Base-by-base conservation (phyloP, 2,888 invertebrate genomes). In the Microdon myrmicae region DNA sequence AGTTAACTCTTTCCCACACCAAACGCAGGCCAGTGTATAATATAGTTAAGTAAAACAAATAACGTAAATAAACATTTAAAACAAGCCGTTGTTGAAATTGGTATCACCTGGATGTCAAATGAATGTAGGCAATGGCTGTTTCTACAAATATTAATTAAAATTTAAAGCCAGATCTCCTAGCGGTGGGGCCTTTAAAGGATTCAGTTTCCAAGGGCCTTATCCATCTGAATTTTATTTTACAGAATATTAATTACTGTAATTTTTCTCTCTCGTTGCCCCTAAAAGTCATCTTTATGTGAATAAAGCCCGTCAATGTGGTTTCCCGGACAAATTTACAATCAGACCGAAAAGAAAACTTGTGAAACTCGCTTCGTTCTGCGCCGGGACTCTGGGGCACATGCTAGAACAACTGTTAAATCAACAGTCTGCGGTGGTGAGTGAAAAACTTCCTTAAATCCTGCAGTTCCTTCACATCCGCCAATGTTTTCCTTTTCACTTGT, bases 281-380 rank as follows among this genome's bases (percentile, higher is more conserved):
- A 9, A 16, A 26, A 28, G 4, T 10, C 4, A 10, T 6, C 14
- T 10, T n/a, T n/a, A n/a, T n/a, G n/a, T n/a, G n/a, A n/a, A 23
- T 23, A 41, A 8, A 22, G 19, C 12, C 45, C 41, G 23, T 4
- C 12, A 10, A 25, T 43, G 8, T 23, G 17, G 35, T 48, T 38
- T 19, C 38, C 37, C 28, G 38, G 38, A 54, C 41, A 35, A 60
- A 34, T 39, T 44, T 44, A 56, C 49, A 61, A 49, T 43, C 44
- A 34, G 13, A 56, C 55, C 56, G 25, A 44, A 56, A 56, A 38
- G 44, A 39, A 56, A 61, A 56, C 48, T 58, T 58, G 19, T 29
- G 25, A 38, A 56, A 55, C 49, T 61, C 49, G 61, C 44, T n/a
- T 44, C 56, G 45, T 56, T 56, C 56, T 56, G 56, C 39, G 56